Evolutionary conservation across 2,888 invertebrate species (phyloP).

Genomic region (Orgyia antiqua): DNA sequence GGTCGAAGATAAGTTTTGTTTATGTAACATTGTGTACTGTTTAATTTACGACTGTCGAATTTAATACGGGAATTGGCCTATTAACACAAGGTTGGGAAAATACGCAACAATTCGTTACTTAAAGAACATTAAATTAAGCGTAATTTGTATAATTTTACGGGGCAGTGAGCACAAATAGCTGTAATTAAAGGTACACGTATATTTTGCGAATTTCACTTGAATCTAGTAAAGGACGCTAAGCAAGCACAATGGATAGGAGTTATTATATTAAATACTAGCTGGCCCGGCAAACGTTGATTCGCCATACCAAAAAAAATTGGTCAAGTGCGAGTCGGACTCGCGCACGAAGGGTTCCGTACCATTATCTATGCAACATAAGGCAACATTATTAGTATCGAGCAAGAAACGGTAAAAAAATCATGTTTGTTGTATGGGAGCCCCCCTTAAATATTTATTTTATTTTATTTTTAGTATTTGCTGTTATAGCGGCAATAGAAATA

Average conservation of each 20-base stretch:
- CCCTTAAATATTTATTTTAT: too few relatives aligned
- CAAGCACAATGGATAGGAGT: constrained; percentile 30
- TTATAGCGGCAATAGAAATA: too few relatives aligned
- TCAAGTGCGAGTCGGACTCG: too few relatives aligned
- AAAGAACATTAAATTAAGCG: constrained; percentile 64
- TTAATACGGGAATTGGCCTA: constrained; percentile 60
- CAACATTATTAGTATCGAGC: too few relatives aligned
- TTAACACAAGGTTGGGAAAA: constrained; percentile 56
- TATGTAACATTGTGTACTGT: constrained; percentile 47
- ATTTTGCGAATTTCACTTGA: constrained; percentile 44
- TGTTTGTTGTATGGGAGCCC: too few relatives aligned
- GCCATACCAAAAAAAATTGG: too few relatives aligned
- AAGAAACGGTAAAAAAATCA: too few relatives aligned
- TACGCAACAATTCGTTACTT: constrained; percentile 59
- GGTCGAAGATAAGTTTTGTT: constrained; percentile 61
- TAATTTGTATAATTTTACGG: constrained; percentile 70
- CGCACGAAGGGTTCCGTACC: too few relatives aligned
- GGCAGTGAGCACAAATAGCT: constrained; percentile 63
- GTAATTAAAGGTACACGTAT: constrained; percentile 45
- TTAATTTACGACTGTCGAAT: constrained; percentile 57
- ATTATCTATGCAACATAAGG: too few relatives aligned
- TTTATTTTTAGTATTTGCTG: too few relatives aligned
- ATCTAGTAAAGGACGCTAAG: constrained; percentile 31
- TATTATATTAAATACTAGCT: too few relatives aligned
- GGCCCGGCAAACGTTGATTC: too few relatives aligned